phyloP scores from a whole-genome alignment of 2,888 invertebrate species.

The Athalia circularis region DNA sequence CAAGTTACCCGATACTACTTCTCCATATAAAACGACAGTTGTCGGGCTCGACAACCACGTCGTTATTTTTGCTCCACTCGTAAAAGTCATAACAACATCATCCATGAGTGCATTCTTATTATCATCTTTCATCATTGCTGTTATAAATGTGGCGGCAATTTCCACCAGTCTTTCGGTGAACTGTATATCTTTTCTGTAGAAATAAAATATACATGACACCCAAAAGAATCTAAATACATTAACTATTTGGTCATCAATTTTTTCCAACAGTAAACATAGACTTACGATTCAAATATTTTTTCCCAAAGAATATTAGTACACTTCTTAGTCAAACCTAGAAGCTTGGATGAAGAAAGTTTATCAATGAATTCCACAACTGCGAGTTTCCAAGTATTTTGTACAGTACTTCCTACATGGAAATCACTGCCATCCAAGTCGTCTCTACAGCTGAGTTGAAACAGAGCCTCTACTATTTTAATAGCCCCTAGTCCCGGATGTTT shows the following conservation, averaged over 20 bases:
- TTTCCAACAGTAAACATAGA: slow-evolving; percentile 32
- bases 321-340: slow-evolving; percentile 64
- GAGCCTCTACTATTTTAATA: slow-evolving; percentile 60
- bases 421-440: slow-evolving; percentile 53
- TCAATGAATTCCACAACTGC: slow-evolving; percentile 59
- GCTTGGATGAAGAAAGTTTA: slow-evolving; percentile 56
- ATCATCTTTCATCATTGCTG: slow-evolving; percentile 57
- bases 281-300: slow-evolving; percentile 64
- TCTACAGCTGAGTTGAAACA: slow-evolving; percentile 61
- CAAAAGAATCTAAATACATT: slow-evolving; percentile 43
- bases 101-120: slow-evolving; percentile 42
- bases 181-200: slow-evolving; percentile 50
- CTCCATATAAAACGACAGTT: slow-evolving; percentile 64
- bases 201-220: neutral
- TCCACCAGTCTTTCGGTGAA: slow-evolving; percentile 57
- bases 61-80: slow-evolving; percentile 61
- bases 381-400: slow-evolving; percentile 60
- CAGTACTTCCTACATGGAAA: slow-evolving; percentile 49
- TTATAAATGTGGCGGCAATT: slow-evolving; percentile 61
- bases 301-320: slow-evolving; percentile 68
- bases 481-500: slow-evolving; percentile 55
- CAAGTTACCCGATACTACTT: slow-evolving; percentile 68
- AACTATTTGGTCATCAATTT: slow-evolving; percentile 22
- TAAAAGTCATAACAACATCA: slow-evolving; percentile 58
- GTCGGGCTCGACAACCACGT: slow-evolving; percentile 64